Conservation (phyloP, 1,140 invertebrate genomes). For the Heliconius congener region DNA sequence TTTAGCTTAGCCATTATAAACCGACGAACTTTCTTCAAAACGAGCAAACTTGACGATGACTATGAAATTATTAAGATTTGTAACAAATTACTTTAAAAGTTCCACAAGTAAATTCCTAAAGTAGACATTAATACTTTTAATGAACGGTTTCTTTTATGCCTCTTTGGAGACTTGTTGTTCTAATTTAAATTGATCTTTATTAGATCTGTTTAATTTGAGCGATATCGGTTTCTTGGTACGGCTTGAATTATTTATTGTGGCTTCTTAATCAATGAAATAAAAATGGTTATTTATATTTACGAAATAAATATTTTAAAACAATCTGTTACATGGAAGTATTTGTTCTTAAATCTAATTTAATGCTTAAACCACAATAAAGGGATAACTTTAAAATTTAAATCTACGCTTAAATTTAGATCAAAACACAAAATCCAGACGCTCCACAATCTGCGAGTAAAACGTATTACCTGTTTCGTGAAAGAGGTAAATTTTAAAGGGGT, state of each 20-base stretch:
- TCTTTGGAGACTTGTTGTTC: slow-evolving; percentile 19
- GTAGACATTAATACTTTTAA: slow-evolving; percentile 44
- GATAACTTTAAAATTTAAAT: slow-evolving; percentile 7
- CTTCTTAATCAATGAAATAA: neutral
- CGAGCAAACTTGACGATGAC: slow-evolving; percentile 58
- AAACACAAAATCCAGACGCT: slow-evolving; percentile 25
- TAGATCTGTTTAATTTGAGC: neutral
- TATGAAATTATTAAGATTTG: slow-evolving; percentile 64
- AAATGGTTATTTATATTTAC: neutral
- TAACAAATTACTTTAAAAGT: slow-evolving; percentile 63
- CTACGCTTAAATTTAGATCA: slow-evolving; percentile 19
- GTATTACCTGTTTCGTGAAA: slow-evolving; percentile 52
- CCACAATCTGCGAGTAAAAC: slow-evolving; percentile 39
- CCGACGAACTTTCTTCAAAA: slow-evolving; percentile 55
- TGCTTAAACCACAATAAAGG: slow-evolving; percentile 5
- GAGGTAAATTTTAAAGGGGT: slow-evolving; percentile 66
- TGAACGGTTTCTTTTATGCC: slow-evolving; percentile 33
- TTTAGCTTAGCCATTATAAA: slow-evolving; percentile 59
- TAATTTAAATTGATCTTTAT: slow-evolving; percentile 3
- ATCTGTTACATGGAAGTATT: neutral
- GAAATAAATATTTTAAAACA: neutral
- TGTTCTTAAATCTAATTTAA: neutral
- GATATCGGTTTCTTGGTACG: neutral
- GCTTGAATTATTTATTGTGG: neutral
- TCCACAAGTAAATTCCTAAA: slow-evolving; percentile 42